phyloP scores from a whole-genome alignment of 2,113 vertebrate genomes.

The Pterocles orientalis region DNA sequence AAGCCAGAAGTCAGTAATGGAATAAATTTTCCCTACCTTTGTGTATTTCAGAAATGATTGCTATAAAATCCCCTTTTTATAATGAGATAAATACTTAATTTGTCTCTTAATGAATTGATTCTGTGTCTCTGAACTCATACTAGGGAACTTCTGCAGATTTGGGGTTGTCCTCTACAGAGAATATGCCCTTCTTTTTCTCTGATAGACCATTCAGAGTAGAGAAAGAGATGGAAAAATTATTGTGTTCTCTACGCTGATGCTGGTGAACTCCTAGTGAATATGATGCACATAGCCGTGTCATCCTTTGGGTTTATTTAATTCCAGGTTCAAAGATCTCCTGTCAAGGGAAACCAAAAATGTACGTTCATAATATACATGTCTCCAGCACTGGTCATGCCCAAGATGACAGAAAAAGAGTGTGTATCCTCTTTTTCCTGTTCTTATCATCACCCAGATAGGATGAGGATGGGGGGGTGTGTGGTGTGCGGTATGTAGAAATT shows the following conservation, averaged over 20 bases:
- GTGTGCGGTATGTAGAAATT: neutral
- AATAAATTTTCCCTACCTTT: neutral
- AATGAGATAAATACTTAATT: neutral
- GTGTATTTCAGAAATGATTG: neutral
- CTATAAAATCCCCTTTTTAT: neutral
- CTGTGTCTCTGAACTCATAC: neutral
- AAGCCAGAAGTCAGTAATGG: neutral
- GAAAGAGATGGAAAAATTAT: neutral
- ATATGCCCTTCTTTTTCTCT: neutral
- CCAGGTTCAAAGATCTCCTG: neutral
- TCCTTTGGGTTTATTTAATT: neutral
- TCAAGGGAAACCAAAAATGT: neutral
- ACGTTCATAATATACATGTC: accelerated
- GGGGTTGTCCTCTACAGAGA: neutral
- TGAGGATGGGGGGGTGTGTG: too few species aligned
- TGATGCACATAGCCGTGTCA: neutral
- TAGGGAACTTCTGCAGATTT: neutral
- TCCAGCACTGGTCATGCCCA: accelerated
- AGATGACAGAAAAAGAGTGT: neutral
- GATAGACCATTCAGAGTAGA: neutral
- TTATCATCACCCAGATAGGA: neutral
- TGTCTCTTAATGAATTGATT: neutral
- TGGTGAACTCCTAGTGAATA: neutral
- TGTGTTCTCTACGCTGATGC: neutral
- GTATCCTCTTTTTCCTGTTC: neutral